These are phyloP conservation scores for Cecropterus lyciades DNA, from an alignment of 1,140 invertebrate genomes.

Conservation along the genomic window DNA sequence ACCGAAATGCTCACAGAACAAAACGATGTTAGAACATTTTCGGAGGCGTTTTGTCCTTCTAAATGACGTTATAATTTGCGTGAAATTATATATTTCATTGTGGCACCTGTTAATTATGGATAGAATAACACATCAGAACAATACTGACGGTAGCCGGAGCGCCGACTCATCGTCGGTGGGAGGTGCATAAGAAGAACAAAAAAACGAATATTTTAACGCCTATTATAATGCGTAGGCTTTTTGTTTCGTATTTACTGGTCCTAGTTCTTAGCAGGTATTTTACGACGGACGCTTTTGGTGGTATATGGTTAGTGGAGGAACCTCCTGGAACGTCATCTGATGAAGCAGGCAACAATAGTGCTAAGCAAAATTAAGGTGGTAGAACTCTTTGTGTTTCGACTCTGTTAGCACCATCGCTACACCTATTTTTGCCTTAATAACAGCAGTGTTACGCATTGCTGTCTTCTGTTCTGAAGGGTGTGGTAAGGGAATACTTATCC, in stretches of 20 bases:
- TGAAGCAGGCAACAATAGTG: no score
- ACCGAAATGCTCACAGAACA: conserved; percentile 24
- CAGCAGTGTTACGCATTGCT: no score
- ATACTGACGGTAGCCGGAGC: conserved; percentile 30
- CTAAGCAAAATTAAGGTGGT: no score
- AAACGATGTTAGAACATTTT: conserved; percentile 20
- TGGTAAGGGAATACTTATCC: no score
- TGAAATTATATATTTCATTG: conserved; percentile 56
- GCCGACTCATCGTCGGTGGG: conserved; percentile 38
- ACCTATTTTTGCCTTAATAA: no score
- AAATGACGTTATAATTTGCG: conserved; percentile 53
- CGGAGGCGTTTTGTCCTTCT: conserved; percentile 39
- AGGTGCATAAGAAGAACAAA: conserved; percentile 31
- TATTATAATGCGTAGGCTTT: conserved; percentile 10
- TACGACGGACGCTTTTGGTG: no score
- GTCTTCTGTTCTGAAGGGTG: no score
- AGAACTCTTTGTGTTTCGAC: no score
- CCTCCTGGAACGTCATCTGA: no score
- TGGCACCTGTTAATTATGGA: conserved; percentile 53
- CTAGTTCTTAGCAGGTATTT: no score
- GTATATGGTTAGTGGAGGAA: no score
- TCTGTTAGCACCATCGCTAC: no score
- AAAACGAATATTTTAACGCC: conserved; percentile 28
- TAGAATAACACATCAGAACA: conserved; percentile 50
- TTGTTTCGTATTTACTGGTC: not conserved